phyloP scores from a whole-genome alignment of 2,888 invertebrate species.

The Malthinus flaveolus region DNA sequence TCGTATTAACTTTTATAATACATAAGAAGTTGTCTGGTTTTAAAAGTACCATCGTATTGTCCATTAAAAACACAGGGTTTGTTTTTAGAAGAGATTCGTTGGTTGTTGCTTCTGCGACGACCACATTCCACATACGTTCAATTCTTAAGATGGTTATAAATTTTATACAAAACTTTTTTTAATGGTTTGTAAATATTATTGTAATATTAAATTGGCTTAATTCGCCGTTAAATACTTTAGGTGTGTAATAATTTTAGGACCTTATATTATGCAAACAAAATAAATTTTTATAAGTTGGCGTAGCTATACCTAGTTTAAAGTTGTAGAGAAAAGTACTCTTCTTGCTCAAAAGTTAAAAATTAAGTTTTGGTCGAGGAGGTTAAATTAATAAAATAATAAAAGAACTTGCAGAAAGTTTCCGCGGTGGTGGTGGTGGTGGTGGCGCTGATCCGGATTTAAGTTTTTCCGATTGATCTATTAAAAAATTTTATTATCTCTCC shows the following conservation, averaged over 20 bases:
- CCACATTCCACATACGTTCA: conserved; percentile 51
- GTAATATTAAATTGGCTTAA: conserved; percentile 20
- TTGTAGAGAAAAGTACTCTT: too few relatives aligned
- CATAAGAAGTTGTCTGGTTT: conserved; percentile 50
- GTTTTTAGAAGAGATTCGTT: conserved; percentile 46
- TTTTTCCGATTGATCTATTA: too few relatives aligned
- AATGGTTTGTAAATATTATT: conserved; percentile 31
- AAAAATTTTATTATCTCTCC: too few relatives aligned
- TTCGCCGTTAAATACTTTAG: background rate
- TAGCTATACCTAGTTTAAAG: too few relatives aligned
- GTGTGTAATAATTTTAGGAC: background rate
- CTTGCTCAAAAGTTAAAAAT: too few relatives aligned
- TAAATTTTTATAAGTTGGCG: background rate
- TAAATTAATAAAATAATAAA: too few relatives aligned
- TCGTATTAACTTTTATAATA: conserved; percentile 41
- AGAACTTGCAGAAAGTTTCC: too few relatives aligned
- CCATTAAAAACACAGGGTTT: conserved; percentile 51
- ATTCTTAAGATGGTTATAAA: conserved; percentile 51
- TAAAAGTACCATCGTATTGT: conserved; percentile 52
- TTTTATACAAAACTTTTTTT: conserved; percentile 36
- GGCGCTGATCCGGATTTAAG: too few relatives aligned
- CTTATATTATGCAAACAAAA: background rate
- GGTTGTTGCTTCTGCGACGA: conserved; percentile 27
- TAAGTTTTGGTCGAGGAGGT: too few relatives aligned
- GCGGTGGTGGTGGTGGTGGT: too few relatives aligned